Evolutionary conservation across 2,797 vertebrate species (phyloP), one percentile per base, ranked within the genome.

Genomic region (Hafferia zeledoni): DNA sequence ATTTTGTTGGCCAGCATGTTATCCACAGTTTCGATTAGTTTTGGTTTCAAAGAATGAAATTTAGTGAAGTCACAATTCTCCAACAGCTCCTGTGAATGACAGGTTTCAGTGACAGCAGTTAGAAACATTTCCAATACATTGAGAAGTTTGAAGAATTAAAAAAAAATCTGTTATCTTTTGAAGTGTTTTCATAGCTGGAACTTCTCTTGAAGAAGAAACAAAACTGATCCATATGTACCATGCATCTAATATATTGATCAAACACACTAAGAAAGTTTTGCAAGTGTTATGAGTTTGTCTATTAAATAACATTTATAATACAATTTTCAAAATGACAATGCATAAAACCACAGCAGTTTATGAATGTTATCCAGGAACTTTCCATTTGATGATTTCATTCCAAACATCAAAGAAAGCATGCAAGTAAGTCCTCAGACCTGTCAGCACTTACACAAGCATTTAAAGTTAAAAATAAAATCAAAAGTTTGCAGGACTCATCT

Each of bases 41-140:
- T 99, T 70, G 98, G 98, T 97, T 99, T 99, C 96, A 99, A 97
- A 1, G 99, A 98, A 37, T 99, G 99, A 96, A 99, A 99, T 92
- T 99, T 99, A 64, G 98, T 98, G 97, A 99, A 99, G 98, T 99
- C 99, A 9, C 98, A 99, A 93, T 98, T 98, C 97, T 99, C 99
- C 75, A 99, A 80, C 97, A 98, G 98, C 74, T 99, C 99, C 99
- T 99, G 97, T 46, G 67, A 95, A 96, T 11, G 46, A 95, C 67
- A 67, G 25, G 18, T 91, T 94, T 84, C 65, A 75, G 27, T 13
- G 43, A 89, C 20, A 92, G 15, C 4, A 79, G 55, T 91, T 52
- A 95, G 72, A 81, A 91, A 81, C 13, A 1, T 19, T 53, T 83
- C 12, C 22, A 75, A 8, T 17, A 72, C 12, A 63, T 1, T 49